These are phyloP conservation scores for Laspeyria flexula DNA, from an alignment of 2,888 invertebrate genomes.

Conservation along the genomic window DNA sequence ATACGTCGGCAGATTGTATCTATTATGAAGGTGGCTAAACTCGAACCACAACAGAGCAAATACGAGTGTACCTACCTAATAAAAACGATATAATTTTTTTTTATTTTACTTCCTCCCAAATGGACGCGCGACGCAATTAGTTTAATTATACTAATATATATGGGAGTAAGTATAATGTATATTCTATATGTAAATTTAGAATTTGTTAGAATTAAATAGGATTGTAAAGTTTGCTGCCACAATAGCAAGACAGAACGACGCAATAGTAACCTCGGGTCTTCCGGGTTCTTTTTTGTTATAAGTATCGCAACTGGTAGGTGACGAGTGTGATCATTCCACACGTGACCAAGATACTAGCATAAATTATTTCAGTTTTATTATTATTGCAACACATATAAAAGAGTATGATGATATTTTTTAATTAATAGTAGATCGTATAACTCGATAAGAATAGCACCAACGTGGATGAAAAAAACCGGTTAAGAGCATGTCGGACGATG, in stretches of 20 bases:
- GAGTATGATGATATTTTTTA: not conserved
- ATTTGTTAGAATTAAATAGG: not conserved
- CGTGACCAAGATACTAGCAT: slow-evolving; percentile 7
- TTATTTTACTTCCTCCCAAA: too few relatives aligned
- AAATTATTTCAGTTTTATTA: slow-evolving; percentile 1
- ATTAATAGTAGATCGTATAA: too few relatives aligned
- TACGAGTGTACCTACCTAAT: too few relatives aligned
- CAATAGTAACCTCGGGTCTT: slow-evolving; percentile 27
- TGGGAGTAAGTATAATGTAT: too few relatives aligned
- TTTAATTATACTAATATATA: too few relatives aligned
- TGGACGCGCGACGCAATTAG: too few relatives aligned
- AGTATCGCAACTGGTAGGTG: slow-evolving; percentile 9
- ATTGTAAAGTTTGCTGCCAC: slow-evolving; percentile 3
- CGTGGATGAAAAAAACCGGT: too few relatives aligned
- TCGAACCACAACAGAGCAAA: not conserved
- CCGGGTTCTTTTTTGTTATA: slow-evolving; percentile 35
- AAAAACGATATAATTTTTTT: not conserved
- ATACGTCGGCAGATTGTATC: slow-evolving; percentile 12
- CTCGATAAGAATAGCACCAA: too few relatives aligned
- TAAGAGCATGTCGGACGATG: too few relatives aligned
- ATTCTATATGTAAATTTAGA: too few relatives aligned
- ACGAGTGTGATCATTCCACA: slow-evolving; percentile 15
- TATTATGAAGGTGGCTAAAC: slow-evolving; percentile 1
- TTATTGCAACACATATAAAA: not conserved
- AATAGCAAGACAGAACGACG: slow-evolving; percentile 26